Conservation (phyloP, 1,140 invertebrate species). For the Lucilia sericata region DNA sequence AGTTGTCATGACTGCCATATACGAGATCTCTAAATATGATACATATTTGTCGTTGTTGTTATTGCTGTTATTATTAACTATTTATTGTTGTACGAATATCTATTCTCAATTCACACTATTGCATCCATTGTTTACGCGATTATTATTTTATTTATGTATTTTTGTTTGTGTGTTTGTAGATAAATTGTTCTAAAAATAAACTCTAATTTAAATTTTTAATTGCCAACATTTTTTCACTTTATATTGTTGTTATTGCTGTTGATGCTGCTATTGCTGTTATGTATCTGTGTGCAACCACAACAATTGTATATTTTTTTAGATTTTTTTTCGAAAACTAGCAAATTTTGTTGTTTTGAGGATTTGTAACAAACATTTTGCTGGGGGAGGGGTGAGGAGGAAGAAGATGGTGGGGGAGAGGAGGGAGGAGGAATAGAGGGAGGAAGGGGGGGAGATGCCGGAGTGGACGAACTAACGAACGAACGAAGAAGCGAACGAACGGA, state of each 20-base stretch:
- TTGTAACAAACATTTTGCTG: background rate
- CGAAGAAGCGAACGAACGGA: too few relatives aligned
- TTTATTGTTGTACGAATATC: background rate
- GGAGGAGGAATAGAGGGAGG: too few relatives aligned
- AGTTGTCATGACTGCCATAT: background rate
- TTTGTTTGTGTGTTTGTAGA: background rate
- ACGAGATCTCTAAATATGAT: background rate
- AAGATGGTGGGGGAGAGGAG: too few relatives aligned
- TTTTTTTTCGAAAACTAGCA: too few relatives aligned
- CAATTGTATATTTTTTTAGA: slow-evolving; percentile 24
- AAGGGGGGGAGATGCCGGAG: too few relatives aligned
- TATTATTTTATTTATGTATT: background rate
- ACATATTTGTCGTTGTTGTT: background rate
- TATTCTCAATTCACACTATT: background rate
- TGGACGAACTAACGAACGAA: too few relatives aligned
- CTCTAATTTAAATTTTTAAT: slow-evolving; percentile 42
- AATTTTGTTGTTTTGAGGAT: too few relatives aligned
- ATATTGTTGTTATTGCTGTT: slow-evolving; percentile 11
- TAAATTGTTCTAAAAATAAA: slow-evolving; percentile 35
- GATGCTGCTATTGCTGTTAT: background rate
- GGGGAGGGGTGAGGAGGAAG: too few relatives aligned
- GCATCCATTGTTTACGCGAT: background rate
- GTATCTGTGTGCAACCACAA: background rate
- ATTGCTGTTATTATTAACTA: background rate
- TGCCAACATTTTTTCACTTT: slow-evolving; percentile 26